Evolutionary conservation across 2,888 invertebrate species (phyloP), one percentile per base, ranked within the genome.

Genomic region (Incurvaria masculella): DNA sequence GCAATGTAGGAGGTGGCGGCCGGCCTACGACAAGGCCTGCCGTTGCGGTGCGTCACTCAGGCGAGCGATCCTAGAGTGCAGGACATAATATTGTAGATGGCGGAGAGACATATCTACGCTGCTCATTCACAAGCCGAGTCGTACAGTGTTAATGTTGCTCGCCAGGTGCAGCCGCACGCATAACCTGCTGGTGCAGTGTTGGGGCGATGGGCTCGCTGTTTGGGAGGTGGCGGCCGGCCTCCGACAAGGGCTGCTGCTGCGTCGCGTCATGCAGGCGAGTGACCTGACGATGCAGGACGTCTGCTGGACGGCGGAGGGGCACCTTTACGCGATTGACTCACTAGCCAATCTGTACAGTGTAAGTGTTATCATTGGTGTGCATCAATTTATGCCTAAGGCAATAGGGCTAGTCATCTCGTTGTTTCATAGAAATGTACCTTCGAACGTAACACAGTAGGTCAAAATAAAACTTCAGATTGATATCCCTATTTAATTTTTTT

Each of bases 141-240:
- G 17, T 2, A 5, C 11, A 33, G 20, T 21, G 21, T n/a, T 43
- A 43, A 14, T 3, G 18, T 48, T 44, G 8, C 40, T 20, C 49
- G 41, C 40, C 55, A 79, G 79, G 59, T 59, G 73, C 14, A 78
- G 76, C 51, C 68, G 66, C 39, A 63, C 64, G 1, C 71, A 73
- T 53, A 68, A 70, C 66, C 55, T 72, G 38, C 44, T 75, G 19
- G 72, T 74, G 55, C 60, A 79, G 54, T 70, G 72, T 53, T 79
- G 73, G 72, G 69, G 69, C 47, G 65, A 66, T 6, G 74, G 72
- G 1, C 59, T 76, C 18, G 61, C 59, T 6, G 70, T 79, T 49
- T 79, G 79, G 79, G 79, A 79, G 54, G 71, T 78, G 27, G 72
- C 72, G 39, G 75, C 69, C 53, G 71, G 70, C 57, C 71, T 65